Percentiles rank a stretch among this genome's conserved stretches.
phyloP scores from a whole-genome alignment of 2,113 vertebrate genomes.

The Cebidichthys violaceus region DNA sequence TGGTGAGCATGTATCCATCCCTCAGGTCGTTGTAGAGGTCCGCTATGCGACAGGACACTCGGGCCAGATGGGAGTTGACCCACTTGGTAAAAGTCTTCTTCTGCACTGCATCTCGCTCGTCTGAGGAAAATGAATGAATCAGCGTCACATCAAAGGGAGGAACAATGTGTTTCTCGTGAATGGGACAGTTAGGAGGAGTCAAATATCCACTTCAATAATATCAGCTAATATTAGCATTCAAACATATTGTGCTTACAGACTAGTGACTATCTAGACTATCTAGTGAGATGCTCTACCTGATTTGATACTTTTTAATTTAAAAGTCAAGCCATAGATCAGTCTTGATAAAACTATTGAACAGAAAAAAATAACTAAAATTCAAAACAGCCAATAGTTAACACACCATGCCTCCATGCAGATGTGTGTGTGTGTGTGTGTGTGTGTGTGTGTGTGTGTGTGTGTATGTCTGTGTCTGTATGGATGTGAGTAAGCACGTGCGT shows the following conservation, averaged over 20 bases:
- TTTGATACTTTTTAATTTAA: background rate
- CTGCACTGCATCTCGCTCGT: slow-evolving; percentile 95
- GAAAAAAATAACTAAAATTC: background rate
- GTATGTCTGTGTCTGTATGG: slow-evolving; percentile 54
- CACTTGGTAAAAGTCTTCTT: slow-evolving; percentile 98
- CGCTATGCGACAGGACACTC: slow-evolving; percentile 89
- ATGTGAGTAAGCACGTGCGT: background rate
- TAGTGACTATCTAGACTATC: too few relatives aligned
- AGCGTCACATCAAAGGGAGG: background rate
- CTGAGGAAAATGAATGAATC: slow-evolving; percentile 67
- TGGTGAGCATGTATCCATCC: slow-evolving; percentile 93
- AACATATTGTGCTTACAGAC: background rate
- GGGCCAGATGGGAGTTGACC: slow-evolving; percentile 93
- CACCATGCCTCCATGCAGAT: background rate
- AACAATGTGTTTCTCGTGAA: background rate
- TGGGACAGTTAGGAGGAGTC: background rate
- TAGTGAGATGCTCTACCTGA: background rate
- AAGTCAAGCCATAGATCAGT: background rate
- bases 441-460: slow-evolving; percentile 28
- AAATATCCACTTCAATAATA: background rate
- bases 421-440: slow-evolving; percentile 30
- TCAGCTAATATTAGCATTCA: background rate
- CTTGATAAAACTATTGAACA: background rate
- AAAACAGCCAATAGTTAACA: background rate
- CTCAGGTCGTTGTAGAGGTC: slow-evolving; percentile 93